A percentile compares a stretch with the other conserved stretches of the same genome.
Conservation (phyloP, 2,797 vertebrate genomes). For the Semaprochilodus insignis region DNA sequence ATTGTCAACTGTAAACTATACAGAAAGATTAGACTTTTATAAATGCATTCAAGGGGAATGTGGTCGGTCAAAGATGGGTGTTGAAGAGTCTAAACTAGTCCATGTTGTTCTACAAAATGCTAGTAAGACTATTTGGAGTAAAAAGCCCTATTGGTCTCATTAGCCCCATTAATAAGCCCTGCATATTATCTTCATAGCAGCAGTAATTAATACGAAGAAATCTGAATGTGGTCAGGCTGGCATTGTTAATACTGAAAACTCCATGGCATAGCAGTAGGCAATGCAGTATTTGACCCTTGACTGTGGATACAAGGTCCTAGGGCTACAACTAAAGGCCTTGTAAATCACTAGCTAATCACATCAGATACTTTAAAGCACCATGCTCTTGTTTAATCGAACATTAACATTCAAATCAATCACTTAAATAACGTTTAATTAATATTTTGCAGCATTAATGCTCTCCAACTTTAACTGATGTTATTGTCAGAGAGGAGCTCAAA, state of each 20-base stretch:
- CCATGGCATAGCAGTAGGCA: background rate
- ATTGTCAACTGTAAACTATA: too few species aligned
- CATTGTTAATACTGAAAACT: background rate
- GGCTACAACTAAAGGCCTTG: constrained; percentile 28
- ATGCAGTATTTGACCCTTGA: background rate
- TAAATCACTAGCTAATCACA: constrained; percentile 79
- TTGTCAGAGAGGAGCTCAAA: constrained; percentile 80
- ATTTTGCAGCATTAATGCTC: constrained; percentile 83
- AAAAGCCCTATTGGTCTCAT: too few species aligned
- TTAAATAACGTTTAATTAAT: constrained; percentile 76
- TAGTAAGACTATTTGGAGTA: too few species aligned
- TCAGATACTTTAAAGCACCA: constrained; percentile 71
- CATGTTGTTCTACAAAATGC: too few species aligned
- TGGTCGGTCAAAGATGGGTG: too few species aligned
- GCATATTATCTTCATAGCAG: too few species aligned
- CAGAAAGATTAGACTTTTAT: too few species aligned
- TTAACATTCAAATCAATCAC: constrained; percentile 85
- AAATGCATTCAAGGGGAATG: too few species aligned
- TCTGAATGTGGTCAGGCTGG: background rate
- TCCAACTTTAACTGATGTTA: constrained; percentile 83
- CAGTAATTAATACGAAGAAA: too few species aligned
- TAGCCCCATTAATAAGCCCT: too few species aligned
- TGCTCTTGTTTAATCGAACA: constrained; percentile 81
- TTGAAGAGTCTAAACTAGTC: too few species aligned
- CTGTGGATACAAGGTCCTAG: constrained; percentile 21